Percentiles rank a stretch among this genome's conserved stretches.
Conservation (phyloP, 2,888 invertebrate species). For the Chrysomela aeneicollis region DNA sequence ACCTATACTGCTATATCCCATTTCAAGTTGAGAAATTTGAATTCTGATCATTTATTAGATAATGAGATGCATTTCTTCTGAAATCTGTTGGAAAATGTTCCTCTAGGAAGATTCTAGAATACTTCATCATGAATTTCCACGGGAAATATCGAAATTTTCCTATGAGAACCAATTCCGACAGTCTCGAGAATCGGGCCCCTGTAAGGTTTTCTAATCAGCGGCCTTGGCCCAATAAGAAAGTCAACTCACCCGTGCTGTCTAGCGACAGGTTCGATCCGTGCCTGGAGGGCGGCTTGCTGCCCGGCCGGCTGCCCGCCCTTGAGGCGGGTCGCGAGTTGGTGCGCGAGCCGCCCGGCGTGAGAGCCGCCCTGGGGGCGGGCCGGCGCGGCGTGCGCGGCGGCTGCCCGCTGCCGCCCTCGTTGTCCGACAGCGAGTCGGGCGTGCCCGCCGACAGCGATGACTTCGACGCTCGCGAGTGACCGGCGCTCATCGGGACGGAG, state of each 20-base stretch:
- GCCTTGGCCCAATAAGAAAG: too few relatives aligned
- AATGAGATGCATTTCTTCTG: too few relatives aligned
- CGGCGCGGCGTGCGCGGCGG: conserved; percentile 72
- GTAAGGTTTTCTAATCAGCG: too few relatives aligned
- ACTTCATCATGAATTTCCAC: too few relatives aligned
- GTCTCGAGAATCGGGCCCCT: too few relatives aligned
- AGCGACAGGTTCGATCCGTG: conserved; percentile 92
- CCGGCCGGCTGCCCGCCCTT: conserved; percentile 83
- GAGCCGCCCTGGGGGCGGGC: conserved; percentile 72
- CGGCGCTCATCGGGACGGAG: conserved; percentile 83
- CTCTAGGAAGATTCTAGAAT: too few relatives aligned
- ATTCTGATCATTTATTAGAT: too few relatives aligned
- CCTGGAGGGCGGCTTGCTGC: conserved; percentile 91
- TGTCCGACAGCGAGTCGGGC: conserved; percentile 88
- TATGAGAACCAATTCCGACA: too few relatives aligned
- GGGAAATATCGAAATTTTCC: too few relatives aligned
- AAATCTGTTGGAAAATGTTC: background rate
- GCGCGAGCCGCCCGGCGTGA: conserved; percentile 79
- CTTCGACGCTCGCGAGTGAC: conserved; percentile 72
- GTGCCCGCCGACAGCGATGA: conserved; percentile 86
- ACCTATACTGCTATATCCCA: too few relatives aligned
- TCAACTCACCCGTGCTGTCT: conserved; percentile 82
- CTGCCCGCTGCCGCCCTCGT: too few relatives aligned
- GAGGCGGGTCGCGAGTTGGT: conserved; percentile 83
- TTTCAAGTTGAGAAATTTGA: too few relatives aligned